Conservation (phyloP, 1,140 invertebrate species). For the Drosophila obscura region DNA sequence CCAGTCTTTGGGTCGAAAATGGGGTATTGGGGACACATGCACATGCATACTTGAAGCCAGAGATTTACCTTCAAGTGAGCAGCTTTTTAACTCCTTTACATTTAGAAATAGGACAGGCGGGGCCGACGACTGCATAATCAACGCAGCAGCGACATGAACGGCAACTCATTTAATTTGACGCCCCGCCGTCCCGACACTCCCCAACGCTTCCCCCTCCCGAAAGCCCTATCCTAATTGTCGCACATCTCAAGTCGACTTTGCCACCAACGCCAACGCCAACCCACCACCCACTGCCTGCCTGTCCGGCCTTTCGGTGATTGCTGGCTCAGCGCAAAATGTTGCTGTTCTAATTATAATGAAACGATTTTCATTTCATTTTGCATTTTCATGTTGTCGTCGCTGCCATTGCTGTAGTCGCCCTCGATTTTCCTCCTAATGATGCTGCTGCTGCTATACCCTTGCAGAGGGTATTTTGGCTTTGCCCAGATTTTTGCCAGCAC, state of each 20-base stretch:
- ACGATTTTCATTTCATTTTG: conserved; percentile 77
- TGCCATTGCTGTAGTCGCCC: conserved; percentile 7
- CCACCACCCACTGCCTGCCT: neutral
- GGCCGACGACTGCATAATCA: conserved; percentile 1
- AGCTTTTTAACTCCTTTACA: conserved; percentile 78
- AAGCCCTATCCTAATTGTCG: conserved; percentile 63
- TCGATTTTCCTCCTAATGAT: conserved; percentile 10
- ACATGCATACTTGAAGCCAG: conserved; percentile 42
- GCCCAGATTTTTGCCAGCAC: no score
- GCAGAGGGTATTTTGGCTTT: no score
- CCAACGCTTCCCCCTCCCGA: neutral
- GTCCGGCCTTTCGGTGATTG: conserved; percentile 46
- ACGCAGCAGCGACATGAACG: conserved; percentile 17
- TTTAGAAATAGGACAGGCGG: conserved; percentile 37
- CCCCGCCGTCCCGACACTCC: neutral
- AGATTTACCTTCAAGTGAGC: conserved; percentile 78
- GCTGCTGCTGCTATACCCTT: conserved; percentile 2
- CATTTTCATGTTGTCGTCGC: conserved; percentile 68
- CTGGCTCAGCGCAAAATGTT: conserved; percentile 77
- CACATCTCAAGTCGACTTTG: conserved; percentile 69
- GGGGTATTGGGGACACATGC: conserved; percentile 63
- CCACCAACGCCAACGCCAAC: neutral
- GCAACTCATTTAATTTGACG: conserved; percentile 79
- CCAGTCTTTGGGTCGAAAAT: conserved; percentile 55
- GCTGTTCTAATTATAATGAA: conserved; percentile 80